Conservation (phyloP, 2,113 vertebrate genomes). For the Todiramphus chloris region DNA sequence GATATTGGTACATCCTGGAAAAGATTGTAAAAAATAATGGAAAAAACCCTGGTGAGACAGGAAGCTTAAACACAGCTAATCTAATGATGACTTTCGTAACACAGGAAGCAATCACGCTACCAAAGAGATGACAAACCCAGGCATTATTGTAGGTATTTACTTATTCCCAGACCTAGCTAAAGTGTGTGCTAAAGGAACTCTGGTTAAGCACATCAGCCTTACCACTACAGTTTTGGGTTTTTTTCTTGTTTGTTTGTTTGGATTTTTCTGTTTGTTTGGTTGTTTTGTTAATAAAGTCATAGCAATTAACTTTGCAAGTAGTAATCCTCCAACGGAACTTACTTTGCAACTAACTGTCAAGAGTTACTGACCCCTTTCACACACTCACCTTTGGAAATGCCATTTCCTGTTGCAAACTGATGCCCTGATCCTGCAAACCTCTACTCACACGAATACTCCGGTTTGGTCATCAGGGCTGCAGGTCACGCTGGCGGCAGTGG, state of each 20-base stretch:
- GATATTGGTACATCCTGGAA: not conserved
- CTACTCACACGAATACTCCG: rapidly evolving
- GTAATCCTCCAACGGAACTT: not conserved
- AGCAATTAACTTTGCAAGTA: not conserved
- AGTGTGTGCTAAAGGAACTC: not conserved
- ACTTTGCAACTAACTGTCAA: not conserved
- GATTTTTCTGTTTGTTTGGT: too few relatives aligned
- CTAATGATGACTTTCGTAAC: conserved; percentile 8
- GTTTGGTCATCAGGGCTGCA: not conserved
- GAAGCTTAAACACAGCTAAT: conserved; percentile 50
- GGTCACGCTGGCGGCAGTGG: rapidly evolving
- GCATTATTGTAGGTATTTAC: conserved; percentile 35
- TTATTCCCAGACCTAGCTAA: conserved; percentile 11
- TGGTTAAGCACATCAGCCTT: not conserved
- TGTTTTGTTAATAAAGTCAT: not conserved
- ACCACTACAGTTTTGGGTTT: not conserved
- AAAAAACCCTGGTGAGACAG: conserved; percentile 41
- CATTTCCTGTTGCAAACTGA: not conserved
- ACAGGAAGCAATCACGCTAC: conserved; percentile 7
- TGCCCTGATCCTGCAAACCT: not conserved
- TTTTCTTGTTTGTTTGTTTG: too few relatives aligned
- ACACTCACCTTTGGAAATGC: not conserved
- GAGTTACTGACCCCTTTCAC: not conserved
- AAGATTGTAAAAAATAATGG: conserved; percentile 40
- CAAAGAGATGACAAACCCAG: conserved; percentile 42